These are phyloP conservation scores for Aphelocoma californica DNA, from an alignment of 2,797 vertebrate species.

Conservation along the genomic window DNA sequence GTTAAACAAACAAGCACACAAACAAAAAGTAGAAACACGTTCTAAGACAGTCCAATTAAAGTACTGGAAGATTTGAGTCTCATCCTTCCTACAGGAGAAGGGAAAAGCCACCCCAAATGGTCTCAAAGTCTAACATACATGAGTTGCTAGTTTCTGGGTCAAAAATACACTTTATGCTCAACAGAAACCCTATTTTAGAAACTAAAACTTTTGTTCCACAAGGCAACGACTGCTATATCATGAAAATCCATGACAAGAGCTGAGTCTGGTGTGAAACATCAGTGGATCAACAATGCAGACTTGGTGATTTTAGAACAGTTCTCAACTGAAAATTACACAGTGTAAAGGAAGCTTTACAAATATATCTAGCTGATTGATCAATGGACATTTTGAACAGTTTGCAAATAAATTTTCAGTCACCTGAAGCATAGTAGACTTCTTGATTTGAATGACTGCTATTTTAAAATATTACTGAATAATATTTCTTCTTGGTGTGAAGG, in stretches of 20 bases:
- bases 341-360: neutral
- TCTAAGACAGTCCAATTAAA: neutral
- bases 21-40: neutral
- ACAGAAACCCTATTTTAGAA: neutral
- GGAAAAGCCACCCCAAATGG: neutral
- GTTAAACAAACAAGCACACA: neutral
- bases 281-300: neutral
- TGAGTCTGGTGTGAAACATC: neutral
- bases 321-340: neutral
- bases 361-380: neutral
- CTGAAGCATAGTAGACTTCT: neutral
- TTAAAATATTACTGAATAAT: neutral
- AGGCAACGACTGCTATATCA: neutral
- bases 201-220: neutral
- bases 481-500: neutral
- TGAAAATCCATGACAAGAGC: neutral
- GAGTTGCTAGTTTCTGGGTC: neutral
- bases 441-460: neutral
- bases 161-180: neutral
- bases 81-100: neutral
- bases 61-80: neutral
- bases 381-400: neutral
- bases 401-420: neutral
- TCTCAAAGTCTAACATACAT: neutral
- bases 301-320: neutral